Conservation (phyloP, 2,797 vertebrate genomes). For the Phyllotis vaccarum region DNA sequence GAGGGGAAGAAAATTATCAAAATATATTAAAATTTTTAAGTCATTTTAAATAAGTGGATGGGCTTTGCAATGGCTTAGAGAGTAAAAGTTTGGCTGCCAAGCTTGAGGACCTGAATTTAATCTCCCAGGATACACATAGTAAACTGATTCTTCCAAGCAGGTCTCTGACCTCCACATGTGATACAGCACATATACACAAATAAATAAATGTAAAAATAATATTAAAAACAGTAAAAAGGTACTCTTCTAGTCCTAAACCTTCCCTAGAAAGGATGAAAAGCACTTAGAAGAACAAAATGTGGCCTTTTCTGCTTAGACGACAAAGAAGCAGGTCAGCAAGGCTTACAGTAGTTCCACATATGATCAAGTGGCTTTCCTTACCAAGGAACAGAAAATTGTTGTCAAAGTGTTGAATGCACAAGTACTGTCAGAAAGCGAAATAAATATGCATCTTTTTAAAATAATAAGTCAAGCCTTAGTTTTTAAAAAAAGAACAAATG, state of each 20-base stretch:
- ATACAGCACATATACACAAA: neutral
- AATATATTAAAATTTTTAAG: neutral
- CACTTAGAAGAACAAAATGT: neutral
- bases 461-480: neutral
- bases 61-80: neutral
- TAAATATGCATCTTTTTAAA: neutral
- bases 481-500: neutral
- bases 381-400: neutral
- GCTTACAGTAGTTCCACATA: neutral
- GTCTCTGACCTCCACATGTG: neutral
- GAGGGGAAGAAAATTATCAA: neutral
- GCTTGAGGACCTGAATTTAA: neutral
- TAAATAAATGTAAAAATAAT: neutral
- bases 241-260: slow-evolving; percentile 9
- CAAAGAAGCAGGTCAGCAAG: neutral
- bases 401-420: neutral
- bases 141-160: neutral
- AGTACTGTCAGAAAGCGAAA: neutral
- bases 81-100: neutral
- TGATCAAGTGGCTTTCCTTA: neutral
- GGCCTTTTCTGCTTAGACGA: neutral
- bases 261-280: neutral
- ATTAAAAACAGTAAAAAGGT: neutral
- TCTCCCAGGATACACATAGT: neutral
- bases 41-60: neutral